Percentiles rank a stretch among this genome's conserved stretches.
Conservation (phyloP, 2,797 vertebrate genomes). For the Aplochiton taeniatus region DNA sequence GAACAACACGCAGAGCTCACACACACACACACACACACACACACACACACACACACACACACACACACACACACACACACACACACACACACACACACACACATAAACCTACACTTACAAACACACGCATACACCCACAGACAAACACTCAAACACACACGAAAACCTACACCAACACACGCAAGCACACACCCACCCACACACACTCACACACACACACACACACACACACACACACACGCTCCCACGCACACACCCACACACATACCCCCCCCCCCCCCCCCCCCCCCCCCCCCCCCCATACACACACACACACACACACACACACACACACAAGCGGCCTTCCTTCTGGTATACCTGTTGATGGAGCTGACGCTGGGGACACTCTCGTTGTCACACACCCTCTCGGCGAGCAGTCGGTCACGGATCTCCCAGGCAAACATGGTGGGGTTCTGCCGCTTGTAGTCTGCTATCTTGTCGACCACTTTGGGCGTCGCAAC, state of each 20-base stretch:
- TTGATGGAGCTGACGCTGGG: slow-evolving; percentile 99
- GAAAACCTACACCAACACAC: slow-evolving; percentile 4
- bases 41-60: slow-evolving; percentile 7
- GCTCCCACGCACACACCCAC: slow-evolving; percentile 13
- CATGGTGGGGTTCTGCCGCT: slow-evolving; percentile 99
- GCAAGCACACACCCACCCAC: slow-evolving; percentile 16
- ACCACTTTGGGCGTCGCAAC: slow-evolving; percentile 99
- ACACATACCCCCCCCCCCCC: no score
- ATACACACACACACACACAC: no score
- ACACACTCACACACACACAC: slow-evolving; percentile 17
- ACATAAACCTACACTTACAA: neutral
- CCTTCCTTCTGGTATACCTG: slow-evolving; percentile 76
- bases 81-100: no score
- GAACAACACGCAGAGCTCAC: neutral
- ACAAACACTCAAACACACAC: no score
- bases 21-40: neutral
- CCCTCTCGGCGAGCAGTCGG: slow-evolving; percentile 92
- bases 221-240: neutral
- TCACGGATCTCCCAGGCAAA: slow-evolving; percentile 99
- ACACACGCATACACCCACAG: slow-evolving; percentile 4
- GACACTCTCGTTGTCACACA: slow-evolving; percentile 97
- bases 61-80: neutral
- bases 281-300: no score
- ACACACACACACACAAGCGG: slow-evolving; percentile 1
- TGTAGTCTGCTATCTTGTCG: slow-evolving; percentile 98